phyloP scores from a whole-genome alignment of 1,140 invertebrate species.

The Aphis craccivora region DNA sequence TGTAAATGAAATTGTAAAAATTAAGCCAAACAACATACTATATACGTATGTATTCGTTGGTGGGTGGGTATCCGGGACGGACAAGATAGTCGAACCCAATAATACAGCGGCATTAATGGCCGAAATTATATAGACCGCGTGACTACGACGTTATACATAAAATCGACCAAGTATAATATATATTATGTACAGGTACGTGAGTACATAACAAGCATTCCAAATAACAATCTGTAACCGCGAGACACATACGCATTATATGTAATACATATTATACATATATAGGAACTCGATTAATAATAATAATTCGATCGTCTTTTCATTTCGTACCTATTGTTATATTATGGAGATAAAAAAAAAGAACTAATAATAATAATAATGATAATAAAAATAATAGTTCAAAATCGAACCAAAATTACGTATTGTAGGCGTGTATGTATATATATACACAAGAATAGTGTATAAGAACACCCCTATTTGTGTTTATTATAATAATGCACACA shows the following conservation, averaged over 20 bases:
- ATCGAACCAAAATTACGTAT: slow-evolving; percentile 27
- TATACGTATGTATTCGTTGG: too few species aligned
- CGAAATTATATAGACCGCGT: background rate
- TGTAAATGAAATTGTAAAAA: slow-evolving; percentile 50
- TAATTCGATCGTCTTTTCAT: slow-evolving; percentile 45
- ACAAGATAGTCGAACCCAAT: background rate
- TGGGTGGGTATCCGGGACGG: background rate
- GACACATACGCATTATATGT: background rate
- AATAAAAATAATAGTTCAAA: background rate
- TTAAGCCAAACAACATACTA: slow-evolving; percentile 4
- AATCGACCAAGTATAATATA: slow-evolving; percentile 1
- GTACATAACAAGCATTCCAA: slow-evolving; percentile 14
- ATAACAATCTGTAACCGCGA: slow-evolving; percentile 24
- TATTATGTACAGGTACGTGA: background rate
- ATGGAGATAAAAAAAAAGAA: too few species aligned
- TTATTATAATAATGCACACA: slow-evolving; percentile 49
- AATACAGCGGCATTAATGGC: background rate
- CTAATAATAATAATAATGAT: slow-evolving; percentile 7
- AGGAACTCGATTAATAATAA: slow-evolving; percentile 27
- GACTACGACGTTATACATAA: background rate
- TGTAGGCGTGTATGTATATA: background rate
- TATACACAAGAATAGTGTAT: background rate
- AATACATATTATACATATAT: background rate
- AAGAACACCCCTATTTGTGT: slow-evolving; percentile 36
- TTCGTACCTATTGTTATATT: slow-evolving; percentile 25